Evolutionary conservation across 2,113 vertebrate genomes (phyloP).

Genomic region (Menura novaehollandiae): DNA sequence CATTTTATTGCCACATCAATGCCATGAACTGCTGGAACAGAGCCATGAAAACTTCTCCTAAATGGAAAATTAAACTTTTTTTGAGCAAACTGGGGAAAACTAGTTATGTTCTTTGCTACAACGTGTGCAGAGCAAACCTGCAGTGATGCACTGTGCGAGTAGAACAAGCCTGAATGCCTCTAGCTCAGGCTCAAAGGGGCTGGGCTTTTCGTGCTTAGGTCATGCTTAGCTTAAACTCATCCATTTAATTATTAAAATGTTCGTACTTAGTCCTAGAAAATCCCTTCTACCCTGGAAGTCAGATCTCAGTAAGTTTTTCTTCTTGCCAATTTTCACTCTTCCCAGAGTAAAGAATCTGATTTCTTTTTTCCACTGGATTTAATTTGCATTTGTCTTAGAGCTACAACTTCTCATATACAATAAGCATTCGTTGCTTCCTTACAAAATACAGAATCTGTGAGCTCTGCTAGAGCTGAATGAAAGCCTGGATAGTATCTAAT

Average conservation of each 20-base stretch:
- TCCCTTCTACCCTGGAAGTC: not conserved
- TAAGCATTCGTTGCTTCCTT: not conserved
- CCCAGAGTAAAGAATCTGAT: not conserved
- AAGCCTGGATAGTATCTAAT: not conserved
- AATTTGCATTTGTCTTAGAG: not conserved
- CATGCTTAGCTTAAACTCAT: not conserved
- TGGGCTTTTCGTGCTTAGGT: not conserved
- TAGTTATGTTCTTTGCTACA: not conserved
- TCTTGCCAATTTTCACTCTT: not conserved
- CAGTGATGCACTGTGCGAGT: not conserved
- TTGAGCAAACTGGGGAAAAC: slow-evolving; percentile 11
- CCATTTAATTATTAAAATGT: not conserved
- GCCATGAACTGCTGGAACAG: slow-evolving; percentile 5
- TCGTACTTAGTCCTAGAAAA: not conserved
- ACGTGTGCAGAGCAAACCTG: not conserved
- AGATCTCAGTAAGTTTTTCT: not conserved
- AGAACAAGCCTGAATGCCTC: not conserved
- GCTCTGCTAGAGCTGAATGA: not conserved
- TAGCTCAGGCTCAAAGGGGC: not conserved
- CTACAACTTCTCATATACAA: not conserved
- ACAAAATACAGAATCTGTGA: not conserved
- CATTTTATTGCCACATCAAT: not conserved
- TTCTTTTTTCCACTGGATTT: not conserved
- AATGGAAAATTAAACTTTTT: slow-evolving; percentile 34
- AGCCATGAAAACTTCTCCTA: slow-evolving; percentile 4